phyloP scores from a whole-genome alignment of 2,888 invertebrate genomes.

The Cryptocephalus moraei region DNA sequence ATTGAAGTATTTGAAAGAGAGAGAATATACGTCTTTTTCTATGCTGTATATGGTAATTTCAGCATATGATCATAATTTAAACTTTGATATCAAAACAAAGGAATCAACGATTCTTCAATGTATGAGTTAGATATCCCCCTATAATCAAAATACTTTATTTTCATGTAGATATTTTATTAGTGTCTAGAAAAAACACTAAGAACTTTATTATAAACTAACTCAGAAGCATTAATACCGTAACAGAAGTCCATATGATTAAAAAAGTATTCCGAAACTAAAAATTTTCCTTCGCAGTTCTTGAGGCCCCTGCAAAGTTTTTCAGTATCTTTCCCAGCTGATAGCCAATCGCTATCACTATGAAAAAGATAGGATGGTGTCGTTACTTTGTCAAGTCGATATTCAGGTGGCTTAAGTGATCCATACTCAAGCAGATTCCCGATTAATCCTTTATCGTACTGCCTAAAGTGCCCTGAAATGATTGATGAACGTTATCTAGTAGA shows the following conservation, averaged over 20 bases:
- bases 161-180: background rate
- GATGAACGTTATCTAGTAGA: background rate
- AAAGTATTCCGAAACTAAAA: constrained; percentile 20
- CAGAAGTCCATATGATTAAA: constrained; percentile 32
- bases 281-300: constrained; percentile 18
- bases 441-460: constrained; percentile 48
- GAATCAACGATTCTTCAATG: too few species aligned
- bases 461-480: constrained; percentile 16
- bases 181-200: constrained; percentile 14
- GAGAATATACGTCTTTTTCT: too few species aligned
- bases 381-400: constrained; percentile 35
- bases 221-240: constrained; percentile 24
- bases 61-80: too few species aligned
- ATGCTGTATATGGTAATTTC: too few species aligned
- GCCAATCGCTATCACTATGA: constrained; percentile 42
- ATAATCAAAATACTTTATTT: background rate
- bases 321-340: constrained; percentile 33
- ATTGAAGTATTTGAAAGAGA: too few species aligned
- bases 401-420: constrained; percentile 33
- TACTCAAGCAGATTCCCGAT: constrained; percentile 25
- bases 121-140: too few species aligned
- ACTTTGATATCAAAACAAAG: too few species aligned
- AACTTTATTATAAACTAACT: constrained; percentile 24
- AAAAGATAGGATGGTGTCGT: constrained; percentile 39
- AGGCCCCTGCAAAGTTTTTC: constrained; percentile 27